Conservation (phyloP, 1,140 invertebrate species). For the Coenobita brevimanus region DNA sequence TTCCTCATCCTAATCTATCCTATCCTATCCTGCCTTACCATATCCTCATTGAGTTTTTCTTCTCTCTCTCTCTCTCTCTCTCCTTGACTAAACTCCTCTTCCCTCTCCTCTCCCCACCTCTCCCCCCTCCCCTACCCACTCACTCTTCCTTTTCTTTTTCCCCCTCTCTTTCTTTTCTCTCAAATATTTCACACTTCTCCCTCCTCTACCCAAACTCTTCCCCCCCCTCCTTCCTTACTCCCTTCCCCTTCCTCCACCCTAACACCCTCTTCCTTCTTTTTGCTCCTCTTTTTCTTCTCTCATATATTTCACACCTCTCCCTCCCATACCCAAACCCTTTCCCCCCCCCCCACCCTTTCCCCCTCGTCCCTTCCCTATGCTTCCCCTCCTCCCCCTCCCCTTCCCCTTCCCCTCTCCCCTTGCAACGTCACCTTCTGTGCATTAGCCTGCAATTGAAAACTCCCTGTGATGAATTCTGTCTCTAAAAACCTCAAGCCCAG, state of each 20-base stretch:
- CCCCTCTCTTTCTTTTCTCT: not conserved
- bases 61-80: not conserved
- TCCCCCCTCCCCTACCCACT: not conserved
- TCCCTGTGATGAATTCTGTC: conserved; percentile 51
- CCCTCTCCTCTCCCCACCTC: too few relatives aligned
- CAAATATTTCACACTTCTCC: not conserved
- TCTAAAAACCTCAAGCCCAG: conserved; percentile 37
- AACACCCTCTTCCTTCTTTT: not conserved
- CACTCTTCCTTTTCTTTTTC: not conserved
- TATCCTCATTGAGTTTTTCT: not conserved
- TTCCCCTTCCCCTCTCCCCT: not conserved
- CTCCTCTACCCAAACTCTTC: not conserved
- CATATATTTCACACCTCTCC: not conserved
- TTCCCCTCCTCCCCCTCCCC: not conserved
- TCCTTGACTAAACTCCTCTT: not conserved
- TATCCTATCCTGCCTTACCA: not conserved
- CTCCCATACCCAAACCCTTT: not conserved
- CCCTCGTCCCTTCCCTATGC: not conserved
- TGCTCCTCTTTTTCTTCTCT: not conserved
- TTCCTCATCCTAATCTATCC: too few relatives aligned
- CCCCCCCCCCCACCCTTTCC: not conserved
- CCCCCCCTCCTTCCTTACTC: not conserved
- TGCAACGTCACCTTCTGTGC: not conserved
- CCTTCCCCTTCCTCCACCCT: conserved; percentile 1
- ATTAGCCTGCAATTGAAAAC: conserved; percentile 47